Conservation (phyloP, 2,888 invertebrate species). For the Eupithecia subfuscata region DNA sequence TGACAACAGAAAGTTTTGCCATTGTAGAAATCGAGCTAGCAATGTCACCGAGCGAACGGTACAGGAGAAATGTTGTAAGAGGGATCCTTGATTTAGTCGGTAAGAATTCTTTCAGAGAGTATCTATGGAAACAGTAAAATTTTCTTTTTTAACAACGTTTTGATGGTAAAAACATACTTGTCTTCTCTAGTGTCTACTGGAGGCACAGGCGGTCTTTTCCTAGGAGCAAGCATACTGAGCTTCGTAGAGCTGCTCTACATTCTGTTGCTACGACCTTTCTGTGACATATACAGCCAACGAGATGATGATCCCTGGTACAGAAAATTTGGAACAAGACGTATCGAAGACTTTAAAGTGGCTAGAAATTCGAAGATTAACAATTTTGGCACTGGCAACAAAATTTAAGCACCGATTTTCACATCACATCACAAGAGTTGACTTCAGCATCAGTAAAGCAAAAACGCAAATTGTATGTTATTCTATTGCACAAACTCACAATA, state of each 20-base stretch:
- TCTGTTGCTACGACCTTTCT: constrained; percentile 76
- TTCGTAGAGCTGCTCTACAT: constrained; percentile 87
- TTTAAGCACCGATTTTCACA: neutral
- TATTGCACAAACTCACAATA: neutral
- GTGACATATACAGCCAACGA: constrained; percentile 74
- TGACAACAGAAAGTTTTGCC: constrained; percentile 62
- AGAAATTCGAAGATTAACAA: constrained; percentile 62
- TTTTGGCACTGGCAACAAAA: constrained; percentile 60
- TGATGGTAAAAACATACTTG: neutral
- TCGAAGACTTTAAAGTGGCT: constrained; percentile 67
- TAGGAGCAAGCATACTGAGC: constrained; percentile 87
- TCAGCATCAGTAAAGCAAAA: neutral
- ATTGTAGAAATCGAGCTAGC: constrained; percentile 86
- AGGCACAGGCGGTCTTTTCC: constrained; percentile 86
- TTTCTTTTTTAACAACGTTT: neutral
- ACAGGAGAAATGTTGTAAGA: constrained; percentile 88
- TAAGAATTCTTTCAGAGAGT: constrained; percentile 59
- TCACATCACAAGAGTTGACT: neutral
- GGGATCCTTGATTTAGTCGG: constrained; percentile 90
- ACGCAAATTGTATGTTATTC: neutral
- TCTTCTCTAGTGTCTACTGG: constrained; percentile 84
- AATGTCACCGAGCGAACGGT: constrained; percentile 87
- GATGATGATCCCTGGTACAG: constrained; percentile 74
- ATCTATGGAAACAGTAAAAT: neutral
- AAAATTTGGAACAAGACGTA: constrained; percentile 65